Evolutionary conservation across 2,797 vertebrate species (phyloP), one percentile per base, ranked within the genome.

Genomic region (Phaenicophaeus curvirostris): DNA sequence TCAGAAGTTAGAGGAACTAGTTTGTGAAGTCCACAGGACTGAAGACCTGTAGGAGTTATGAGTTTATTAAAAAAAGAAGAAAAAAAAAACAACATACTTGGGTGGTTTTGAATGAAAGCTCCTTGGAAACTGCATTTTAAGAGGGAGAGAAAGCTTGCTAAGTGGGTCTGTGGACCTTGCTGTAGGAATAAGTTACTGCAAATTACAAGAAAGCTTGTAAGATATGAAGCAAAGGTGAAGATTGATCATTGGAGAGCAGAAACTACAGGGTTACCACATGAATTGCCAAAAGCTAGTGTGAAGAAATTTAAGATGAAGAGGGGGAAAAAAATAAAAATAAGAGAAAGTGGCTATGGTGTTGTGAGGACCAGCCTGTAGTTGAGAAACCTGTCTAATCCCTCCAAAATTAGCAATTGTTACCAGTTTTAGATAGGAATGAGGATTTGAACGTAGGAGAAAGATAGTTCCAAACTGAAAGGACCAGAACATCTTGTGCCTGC

Each of bases 91-190:
- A 39, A 39, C 39, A 39, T 5, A 1, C 15, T 71, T 89, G 67
- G 55, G 25, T 15, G 85, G 15, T 53, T 17, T 86, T 54, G 59
- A 93, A 35, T 81, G 51, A 7, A 82, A 81, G 37, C 62, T 90
- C 14, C 73, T 90, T 91, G 71, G 62, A 86, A 88, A 74, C 46
- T 62, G 62, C 25, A 23, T 94, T 84, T 86, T 88, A n/a, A 94
- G 31, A 59, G 81, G 66, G 62, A 81, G 48, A 25, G 51, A 67
- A 69, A 93, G 44, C 67, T 90, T 93, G 90, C 85, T 82, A 89
- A 87, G 16, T 73, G 16, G n/a, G 20, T 4, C 90, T 94, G 41
- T 3, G 13, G 69, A 85, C 83, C 25, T 91, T 88, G 46, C 74
- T 86, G 28, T 2, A 9, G 85, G 68, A 89, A 37, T 86, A 89